These are phyloP conservation scores for Ophion ellenae DNA, from an alignment of 2,888 invertebrate genomes.

Conservation along the genomic window DNA sequence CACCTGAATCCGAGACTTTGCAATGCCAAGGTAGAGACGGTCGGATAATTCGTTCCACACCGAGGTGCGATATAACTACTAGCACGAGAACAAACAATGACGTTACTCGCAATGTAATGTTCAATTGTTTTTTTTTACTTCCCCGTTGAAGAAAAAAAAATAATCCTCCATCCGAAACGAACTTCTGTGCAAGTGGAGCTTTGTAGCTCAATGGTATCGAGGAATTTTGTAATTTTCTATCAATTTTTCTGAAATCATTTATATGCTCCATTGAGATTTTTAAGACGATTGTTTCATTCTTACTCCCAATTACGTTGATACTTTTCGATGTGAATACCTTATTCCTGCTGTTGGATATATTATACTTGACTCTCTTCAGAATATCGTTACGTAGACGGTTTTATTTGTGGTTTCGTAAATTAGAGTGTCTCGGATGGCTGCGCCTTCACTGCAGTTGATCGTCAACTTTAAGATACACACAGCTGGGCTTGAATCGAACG, in stretches of 20 bases:
- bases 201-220: background rate
- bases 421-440: background rate
- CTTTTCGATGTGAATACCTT: background rate
- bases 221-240: background rate
- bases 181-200: background rate
- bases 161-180: background rate
- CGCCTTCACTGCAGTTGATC: background rate
- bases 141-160: background rate
- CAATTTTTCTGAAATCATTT: background rate
- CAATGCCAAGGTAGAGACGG: constrained; percentile 53
- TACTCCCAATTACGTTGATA: background rate
- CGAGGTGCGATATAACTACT: background rate
- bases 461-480: background rate
- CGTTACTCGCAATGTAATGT: background rate
- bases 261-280: background rate
- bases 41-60: constrained; percentile 16
- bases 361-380: background rate
- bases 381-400: background rate
- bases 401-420: background rate
- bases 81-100: background rate
- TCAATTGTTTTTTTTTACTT: background rate
- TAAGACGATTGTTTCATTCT: background rate
- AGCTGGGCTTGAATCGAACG: background rate
- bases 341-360: background rate
- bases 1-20: constrained; percentile 23